Percentiles rank a stretch among this genome's conserved stretches.
Conservation (phyloP, 2,797 vertebrate species). For the Sciurus carolinensis region DNA sequence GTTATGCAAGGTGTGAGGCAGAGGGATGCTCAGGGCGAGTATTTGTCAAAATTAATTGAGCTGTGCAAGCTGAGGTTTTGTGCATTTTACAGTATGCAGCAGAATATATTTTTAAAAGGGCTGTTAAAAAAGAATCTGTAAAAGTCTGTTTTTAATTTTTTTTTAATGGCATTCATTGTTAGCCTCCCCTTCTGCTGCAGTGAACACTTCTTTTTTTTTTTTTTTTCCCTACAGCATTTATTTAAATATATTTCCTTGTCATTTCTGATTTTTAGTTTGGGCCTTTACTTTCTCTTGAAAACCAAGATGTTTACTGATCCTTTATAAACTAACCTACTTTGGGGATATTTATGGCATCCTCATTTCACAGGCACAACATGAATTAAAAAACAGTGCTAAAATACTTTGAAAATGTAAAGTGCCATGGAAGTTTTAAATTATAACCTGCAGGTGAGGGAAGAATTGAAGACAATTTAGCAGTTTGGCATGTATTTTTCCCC, state of each 20-base stretch:
- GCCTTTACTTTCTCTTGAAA: slow-evolving; percentile 66
- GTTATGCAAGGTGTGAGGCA: background rate
- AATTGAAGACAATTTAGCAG: background rate
- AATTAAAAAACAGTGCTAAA: slow-evolving; percentile 81
- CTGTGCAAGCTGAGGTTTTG: background rate
- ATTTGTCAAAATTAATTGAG: slow-evolving; percentile 43
- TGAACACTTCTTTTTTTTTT: background rate
- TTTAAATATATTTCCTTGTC: slow-evolving; percentile 57
- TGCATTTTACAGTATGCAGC: background rate
- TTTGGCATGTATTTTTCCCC: background rate
- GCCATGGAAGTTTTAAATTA: slow-evolving; percentile 44
- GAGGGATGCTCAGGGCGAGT: background rate
- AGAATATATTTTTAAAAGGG: slow-evolving; percentile 4
- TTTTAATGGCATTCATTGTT: background rate
- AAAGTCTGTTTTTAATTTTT: background rate
- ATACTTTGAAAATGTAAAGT: slow-evolving; percentile 61
- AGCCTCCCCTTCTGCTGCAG: background rate
- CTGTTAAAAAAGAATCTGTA: background rate
- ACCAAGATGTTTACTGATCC: slow-evolving; percentile 64
- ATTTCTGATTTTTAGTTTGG: slow-evolving; percentile 50
- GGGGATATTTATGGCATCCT: slow-evolving; percentile 70
- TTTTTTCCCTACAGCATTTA: slow-evolving; percentile 43
- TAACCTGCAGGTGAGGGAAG: slow-evolving; percentile 36
- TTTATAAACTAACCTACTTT: slow-evolving; percentile 78
- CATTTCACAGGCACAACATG: slow-evolving; percentile 67